Percentiles rank a stretch among this genome's conserved stretches.
phyloP scores from a whole-genome alignment of 2,888 invertebrate species.

The Chrysopilus asiliformis region DNA sequence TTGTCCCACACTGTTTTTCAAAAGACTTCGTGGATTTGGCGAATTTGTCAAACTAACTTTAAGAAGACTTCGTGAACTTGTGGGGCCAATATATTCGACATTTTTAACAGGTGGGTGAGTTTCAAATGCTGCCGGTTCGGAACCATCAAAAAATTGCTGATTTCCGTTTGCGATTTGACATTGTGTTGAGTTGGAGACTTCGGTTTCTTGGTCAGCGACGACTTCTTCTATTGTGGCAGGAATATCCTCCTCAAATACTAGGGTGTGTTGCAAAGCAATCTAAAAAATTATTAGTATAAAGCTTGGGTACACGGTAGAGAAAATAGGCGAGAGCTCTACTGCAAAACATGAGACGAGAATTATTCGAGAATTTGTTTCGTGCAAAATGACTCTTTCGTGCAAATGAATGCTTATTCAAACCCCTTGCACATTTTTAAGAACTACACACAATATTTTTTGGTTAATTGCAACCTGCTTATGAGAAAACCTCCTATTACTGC shows the following conservation, averaged over 20 bases:
- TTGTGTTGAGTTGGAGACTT: neutral
- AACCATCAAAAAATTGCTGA: too few relatives aligned
- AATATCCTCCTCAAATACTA: constrained; percentile 38
- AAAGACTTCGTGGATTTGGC: constrained; percentile 8
- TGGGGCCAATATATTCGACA: constrained; percentile 12
- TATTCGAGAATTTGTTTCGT: too few relatives aligned
- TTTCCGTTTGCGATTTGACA: neutral
- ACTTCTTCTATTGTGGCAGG: constrained; percentile 39
- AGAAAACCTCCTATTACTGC: too few relatives aligned
- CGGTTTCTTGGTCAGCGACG: constrained; percentile 8
- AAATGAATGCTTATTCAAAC: too few relatives aligned
- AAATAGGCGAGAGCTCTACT: too few relatives aligned
- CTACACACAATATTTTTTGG: too few relatives aligned
- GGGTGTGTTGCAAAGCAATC: constrained; percentile 30
- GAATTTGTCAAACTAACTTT: constrained; percentile 12
- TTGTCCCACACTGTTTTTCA: constrained; percentile 7
- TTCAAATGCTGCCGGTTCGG: constrained; percentile 12
- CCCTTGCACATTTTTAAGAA: too few relatives aligned
- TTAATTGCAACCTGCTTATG: too few relatives aligned
- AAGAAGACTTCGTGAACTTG: constrained; percentile 13
- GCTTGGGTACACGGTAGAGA: neutral
- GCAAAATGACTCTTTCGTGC: too few relatives aligned
- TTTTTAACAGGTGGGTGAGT: constrained; percentile 10
- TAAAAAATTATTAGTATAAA: neutral
- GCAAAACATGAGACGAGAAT: too few relatives aligned